Evolutionary conservation across 2,888 invertebrate species (phyloP).

Genomic region (Acanthococcus lagerstroemiae): DNA sequence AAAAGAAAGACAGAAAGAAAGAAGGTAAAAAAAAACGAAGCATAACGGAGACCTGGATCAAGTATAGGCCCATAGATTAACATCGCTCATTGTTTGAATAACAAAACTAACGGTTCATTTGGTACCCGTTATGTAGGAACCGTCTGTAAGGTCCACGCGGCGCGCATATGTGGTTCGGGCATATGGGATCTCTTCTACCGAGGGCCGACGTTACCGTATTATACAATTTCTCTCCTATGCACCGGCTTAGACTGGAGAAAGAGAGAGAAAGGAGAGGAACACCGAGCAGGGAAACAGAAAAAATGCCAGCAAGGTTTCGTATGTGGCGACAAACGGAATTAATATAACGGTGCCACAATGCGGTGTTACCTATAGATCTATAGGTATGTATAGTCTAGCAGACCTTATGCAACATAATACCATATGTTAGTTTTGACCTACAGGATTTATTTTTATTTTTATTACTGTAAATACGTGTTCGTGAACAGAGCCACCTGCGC

Average conservation of each 20-base stretch:
- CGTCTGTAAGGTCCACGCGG: not conserved
- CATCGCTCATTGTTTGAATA: constrained; percentile 22
- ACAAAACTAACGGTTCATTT: constrained; percentile 26
- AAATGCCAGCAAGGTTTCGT: not conserved
- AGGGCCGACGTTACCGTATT: constrained; percentile 1
- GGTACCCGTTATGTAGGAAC: constrained; percentile 23
- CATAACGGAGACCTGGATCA: constrained; percentile 3
- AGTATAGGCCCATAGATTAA: constrained; percentile 21
- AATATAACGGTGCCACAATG: constrained; percentile 18
- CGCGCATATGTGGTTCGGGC: not conserved
- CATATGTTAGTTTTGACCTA: constrained; percentile 11
- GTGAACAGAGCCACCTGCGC: not conserved
- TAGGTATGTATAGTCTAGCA: not conserved
- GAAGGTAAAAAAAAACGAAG: not conserved
- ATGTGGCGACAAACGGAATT: constrained; percentile 12
- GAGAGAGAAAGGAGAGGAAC: not conserved
- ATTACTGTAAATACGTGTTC: too few relatives aligned
- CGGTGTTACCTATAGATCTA: too few relatives aligned
- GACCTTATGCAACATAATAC: not conserved
- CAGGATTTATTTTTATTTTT: not conserved
- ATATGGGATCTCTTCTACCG: constrained; percentile 1
- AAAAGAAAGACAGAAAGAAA: not conserved
- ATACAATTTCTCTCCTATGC: not conserved
- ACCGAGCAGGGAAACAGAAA: not conserved
- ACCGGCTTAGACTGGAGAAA: not conserved